phyloP scores from a whole-genome alignment of 1,140 invertebrate genomes.

The Apis laboriosa region DNA sequence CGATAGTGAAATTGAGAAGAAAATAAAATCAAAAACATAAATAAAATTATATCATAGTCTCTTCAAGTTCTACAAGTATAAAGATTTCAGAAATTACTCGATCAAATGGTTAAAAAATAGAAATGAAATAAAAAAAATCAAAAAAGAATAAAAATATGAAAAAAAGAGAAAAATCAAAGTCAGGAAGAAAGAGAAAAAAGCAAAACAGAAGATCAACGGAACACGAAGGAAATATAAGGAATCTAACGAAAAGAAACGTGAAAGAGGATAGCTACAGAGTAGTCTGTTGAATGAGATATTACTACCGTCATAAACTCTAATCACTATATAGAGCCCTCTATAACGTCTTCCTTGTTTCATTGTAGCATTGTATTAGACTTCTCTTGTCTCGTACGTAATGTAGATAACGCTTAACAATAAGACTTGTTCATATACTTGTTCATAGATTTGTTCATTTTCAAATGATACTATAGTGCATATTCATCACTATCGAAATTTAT shows the following conservation, averaged over 20 bases:
- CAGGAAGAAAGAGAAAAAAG: neutral
- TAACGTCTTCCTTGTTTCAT: conserved; percentile 76
- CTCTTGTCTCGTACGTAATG: conserved; percentile 69
- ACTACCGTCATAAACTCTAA: conserved; percentile 79
- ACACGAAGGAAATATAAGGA: neutral
- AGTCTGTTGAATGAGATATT: conserved; percentile 80
- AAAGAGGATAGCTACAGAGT: conserved; percentile 74
- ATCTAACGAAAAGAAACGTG: conserved; percentile 59
- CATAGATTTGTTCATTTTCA: too few relatives aligned
- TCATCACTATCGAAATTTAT: conserved; percentile 35
- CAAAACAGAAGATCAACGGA: conserved; percentile 24
- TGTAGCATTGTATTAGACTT: conserved; percentile 62
- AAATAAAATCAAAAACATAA: conserved; percentile 16
- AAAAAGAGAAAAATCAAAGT: neutral
- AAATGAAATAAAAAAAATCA: neutral
- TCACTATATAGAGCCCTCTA: conserved; percentile 79
- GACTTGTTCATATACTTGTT: too few relatives aligned
- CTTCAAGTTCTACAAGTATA: neutral
- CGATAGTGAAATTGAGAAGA: neutral
- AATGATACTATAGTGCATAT: conserved; percentile 50
- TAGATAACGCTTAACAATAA: conserved; percentile 55
- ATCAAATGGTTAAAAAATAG: neutral
- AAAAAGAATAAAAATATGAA: neutral
- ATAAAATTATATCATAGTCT: neutral
- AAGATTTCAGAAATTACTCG: conserved; percentile 26